phyloP scores from a whole-genome alignment of 2,797 vertebrate species.

The Gallinago nigripennis region DNA sequence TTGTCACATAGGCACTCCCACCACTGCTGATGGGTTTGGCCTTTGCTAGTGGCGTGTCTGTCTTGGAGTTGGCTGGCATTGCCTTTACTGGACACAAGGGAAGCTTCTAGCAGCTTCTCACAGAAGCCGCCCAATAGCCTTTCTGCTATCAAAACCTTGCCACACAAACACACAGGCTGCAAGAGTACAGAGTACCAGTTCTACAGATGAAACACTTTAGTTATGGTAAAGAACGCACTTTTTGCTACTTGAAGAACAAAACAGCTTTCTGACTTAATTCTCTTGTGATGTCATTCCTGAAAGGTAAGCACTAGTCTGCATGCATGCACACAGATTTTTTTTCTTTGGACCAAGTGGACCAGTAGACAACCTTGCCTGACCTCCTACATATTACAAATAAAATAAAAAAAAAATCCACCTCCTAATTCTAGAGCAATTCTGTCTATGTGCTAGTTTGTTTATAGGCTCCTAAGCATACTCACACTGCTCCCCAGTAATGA shows the following conservation, averaged over 20 bases:
- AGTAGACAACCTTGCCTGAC: background rate
- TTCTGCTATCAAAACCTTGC: background rate
- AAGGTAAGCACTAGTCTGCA: background rate
- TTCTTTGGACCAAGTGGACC: background rate
- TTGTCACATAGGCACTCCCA: background rate
- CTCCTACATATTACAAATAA: background rate
- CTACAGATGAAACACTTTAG: background rate
- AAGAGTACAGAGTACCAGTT: background rate
- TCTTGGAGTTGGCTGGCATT: background rate
- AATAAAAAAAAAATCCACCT: background rate
- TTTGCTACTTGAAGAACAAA: background rate
- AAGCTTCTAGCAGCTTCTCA: background rate
- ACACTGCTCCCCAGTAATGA: background rate
- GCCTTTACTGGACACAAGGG: rapidly evolving
- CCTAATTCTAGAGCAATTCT: background rate
- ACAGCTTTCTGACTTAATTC: background rate
- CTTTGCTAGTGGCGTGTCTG: rapidly evolving
- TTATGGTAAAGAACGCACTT: background rate
- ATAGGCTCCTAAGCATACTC: background rate
- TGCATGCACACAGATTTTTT: background rate
- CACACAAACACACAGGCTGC: background rate
- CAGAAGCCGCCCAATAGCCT: background rate
- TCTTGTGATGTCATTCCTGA: background rate
- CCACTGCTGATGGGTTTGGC: rapidly evolving
- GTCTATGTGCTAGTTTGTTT: background rate